Conservation (phyloP, 1,140 invertebrate genomes). For the Eupeodes corollae region DNA sequence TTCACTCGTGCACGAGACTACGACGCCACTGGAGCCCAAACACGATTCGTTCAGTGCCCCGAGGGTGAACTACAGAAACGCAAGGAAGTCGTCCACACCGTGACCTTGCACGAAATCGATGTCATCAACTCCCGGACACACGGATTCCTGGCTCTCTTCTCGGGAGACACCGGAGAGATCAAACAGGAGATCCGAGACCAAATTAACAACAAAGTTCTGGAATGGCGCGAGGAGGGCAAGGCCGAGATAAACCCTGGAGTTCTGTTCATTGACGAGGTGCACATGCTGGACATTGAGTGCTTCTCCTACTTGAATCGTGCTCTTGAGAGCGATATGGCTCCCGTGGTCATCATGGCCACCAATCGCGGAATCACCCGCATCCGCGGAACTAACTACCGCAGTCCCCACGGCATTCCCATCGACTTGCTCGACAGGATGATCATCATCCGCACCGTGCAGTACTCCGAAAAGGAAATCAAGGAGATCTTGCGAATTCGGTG, state of each 20-base stretch:
- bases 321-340: constrained; percentile 92
- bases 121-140: constrained; percentile 96
- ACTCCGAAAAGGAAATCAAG: constrained; percentile 78
- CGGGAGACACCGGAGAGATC: constrained; percentile 97
- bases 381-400: constrained; percentile 84
- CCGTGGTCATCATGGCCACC: constrained; percentile 97
- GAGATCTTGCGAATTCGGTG: constrained; percentile 89
- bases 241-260: constrained; percentile 97
- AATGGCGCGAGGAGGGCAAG: constrained; percentile 99
- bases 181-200: constrained; percentile 96
- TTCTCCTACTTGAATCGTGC: constrained; percentile 97
- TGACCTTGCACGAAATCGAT: constrained; percentile 97
- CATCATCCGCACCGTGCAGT: constrained; percentile 84
- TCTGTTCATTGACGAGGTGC: constrained; percentile 86
- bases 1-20: constrained; percentile 94
- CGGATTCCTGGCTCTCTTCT: constrained; percentile 94
- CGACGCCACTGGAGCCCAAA: constrained; percentile 87
- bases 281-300: constrained; percentile 98
- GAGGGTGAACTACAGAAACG: constrained; percentile 97
- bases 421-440: constrained; percentile 93
- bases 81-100: constrained; percentile 98
- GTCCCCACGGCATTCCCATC: constrained; percentile 90
- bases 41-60: constrained; percentile 94
- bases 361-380: constrained; percentile 95
- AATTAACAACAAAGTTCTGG: constrained; percentile 95